Base-by-base conservation (phyloP, 2,113 vertebrate genomes). In the Zingel zingel region DNA sequence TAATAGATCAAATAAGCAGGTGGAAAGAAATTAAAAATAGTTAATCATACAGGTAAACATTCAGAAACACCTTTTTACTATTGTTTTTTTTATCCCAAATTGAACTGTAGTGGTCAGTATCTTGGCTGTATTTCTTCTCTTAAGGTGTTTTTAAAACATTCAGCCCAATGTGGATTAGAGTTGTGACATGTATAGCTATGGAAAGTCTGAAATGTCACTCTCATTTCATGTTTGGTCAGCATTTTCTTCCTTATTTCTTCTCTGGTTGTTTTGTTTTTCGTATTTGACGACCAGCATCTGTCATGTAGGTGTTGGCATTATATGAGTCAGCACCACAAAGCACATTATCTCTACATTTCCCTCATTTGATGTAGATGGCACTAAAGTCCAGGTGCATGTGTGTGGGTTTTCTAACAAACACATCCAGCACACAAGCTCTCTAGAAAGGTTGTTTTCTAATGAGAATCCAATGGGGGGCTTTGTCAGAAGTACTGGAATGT, bases 311-410 rank as follows among this genome's bases (percentile, higher is more conserved):
- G 82, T 77, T 48, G 58, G 21, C 68, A 67, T 58, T 63, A 13
- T 54, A 50, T 89, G 85, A 90, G 75, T 89, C 90, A 90, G 27
- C 54, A 11, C 71, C 80, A 61, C 70, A 82, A 39, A 82, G 73
- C n/a, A 27, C 43, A 70, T 83, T 50, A 64, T 65, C 64, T 48
- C n/a, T 64, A 25, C 23, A 74, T 85, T 77, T 68, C 58, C 63
- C 23, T 12, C 15, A 43, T 64, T 47, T 63, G 25, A 74, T 7
- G 6, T 18, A 57, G 8, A 82, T 43, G 5, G 27, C 2, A 13
- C n/a, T 64, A 15, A 54, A 74, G 58, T 63, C 61, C 48, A 53
- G 13, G 27, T 71, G 14, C 36, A 21, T 78, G 48, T 50, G 15
- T 74, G 47, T 21, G 3, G 2, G 43, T 58, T 59, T 82, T 45